Base-by-base conservation (phyloP, 2,888 invertebrate genomes). In the Erebia palarica region DNA sequence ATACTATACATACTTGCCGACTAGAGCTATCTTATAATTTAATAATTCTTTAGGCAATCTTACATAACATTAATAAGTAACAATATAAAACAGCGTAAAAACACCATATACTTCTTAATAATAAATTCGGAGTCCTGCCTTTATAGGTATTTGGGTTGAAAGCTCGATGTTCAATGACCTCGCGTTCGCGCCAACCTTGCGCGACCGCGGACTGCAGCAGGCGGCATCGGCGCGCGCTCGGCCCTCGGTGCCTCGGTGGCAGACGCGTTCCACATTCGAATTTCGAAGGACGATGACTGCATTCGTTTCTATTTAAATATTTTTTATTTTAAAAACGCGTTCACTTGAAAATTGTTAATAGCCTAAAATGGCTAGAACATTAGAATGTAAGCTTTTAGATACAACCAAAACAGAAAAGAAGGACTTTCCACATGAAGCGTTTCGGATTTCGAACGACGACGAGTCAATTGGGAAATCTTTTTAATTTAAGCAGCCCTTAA, bases 111-210 rank as follows among this genome's bases (percentile, higher is more conserved):
- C 57, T n/a, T 49, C 1, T 18, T 44, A 7, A 65, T 21, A 11
- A 47, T 69, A 66, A 2, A 70, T 68, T 73, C 51, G 71, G 61
- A 42, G 66, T 66, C 66, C 66, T 66, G 66, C 68, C 60, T 61
- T 49, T 79, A 84, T 87, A 87, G 86, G 86, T 89, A 91, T 91
- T 89, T 90, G 86, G 91, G 89, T 86, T 87, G 85, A 86, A 87
- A 88, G 76, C 86, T 82, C 83, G 80, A 81, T 89, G 89, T 91
- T 84, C 90, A 89, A 84, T 88, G 91, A 91, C 91, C 91, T 91
- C 90, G 84, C 79, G 86, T 82, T 86, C 86, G 85, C 86, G 84
- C 80, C 87, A 87, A 87, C 88, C 88, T 89, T 87, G 88, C 82
- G 79, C n/a, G n/a, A n/a, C n/a, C n/a, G n/a, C 78, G 79, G 82